A percentile compares a stretch with the other conserved stretches of the same genome.
These are phyloP conservation scores for Enteromius paludinosus DNA, from an alignment of 2,797 vertebrate genomes.

Conservation along the genomic window DNA sequence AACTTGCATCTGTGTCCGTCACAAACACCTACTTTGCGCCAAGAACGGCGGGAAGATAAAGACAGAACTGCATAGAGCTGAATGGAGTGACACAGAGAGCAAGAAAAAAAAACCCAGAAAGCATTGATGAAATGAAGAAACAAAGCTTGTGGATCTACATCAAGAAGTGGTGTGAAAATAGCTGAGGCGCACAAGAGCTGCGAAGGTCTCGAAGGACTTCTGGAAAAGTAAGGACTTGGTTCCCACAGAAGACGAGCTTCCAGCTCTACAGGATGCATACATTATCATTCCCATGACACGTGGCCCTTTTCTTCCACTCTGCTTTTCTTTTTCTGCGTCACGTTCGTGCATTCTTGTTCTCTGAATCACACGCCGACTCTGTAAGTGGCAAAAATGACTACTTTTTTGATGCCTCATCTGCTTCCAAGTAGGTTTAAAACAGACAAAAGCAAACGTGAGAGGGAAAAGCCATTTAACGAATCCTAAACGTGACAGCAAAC, in stretches of 20 bases:
- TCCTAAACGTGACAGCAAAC: not conserved
- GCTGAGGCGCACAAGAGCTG: not conserved
- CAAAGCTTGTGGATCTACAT: not conserved
- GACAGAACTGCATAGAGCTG: not conserved
- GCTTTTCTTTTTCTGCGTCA: conserved; percentile 29
- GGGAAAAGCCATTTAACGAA: conserved; percentile 2
- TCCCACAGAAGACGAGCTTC: conserved; percentile 30
- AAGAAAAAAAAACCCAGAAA: not conserved
- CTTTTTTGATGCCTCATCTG: not conserved
- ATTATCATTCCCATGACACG: conserved; percentile 39
- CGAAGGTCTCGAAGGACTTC: conserved; percentile 1
- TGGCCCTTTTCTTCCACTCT: conserved; percentile 39
- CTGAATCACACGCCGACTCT: conserved; percentile 22
- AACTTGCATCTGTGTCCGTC: not conserved
- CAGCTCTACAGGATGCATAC: conserved; percentile 37
- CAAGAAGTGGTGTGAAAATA: conserved; percentile 6
- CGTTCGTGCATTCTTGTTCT: conserved; percentile 15
- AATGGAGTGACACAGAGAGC: not conserved
- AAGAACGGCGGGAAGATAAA: not conserved
- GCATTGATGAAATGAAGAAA: not conserved
- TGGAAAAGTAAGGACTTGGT: conserved; percentile 28
- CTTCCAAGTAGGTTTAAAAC: not conserved
- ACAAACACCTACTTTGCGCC: conserved; percentile 11
- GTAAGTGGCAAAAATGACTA: not conserved
- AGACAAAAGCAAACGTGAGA: not conserved